Evolutionary conservation across 2,797 vertebrate genomes (phyloP), one percentile per base, ranked within the genome.

Genomic region (Brachymystax lenok): DNA sequence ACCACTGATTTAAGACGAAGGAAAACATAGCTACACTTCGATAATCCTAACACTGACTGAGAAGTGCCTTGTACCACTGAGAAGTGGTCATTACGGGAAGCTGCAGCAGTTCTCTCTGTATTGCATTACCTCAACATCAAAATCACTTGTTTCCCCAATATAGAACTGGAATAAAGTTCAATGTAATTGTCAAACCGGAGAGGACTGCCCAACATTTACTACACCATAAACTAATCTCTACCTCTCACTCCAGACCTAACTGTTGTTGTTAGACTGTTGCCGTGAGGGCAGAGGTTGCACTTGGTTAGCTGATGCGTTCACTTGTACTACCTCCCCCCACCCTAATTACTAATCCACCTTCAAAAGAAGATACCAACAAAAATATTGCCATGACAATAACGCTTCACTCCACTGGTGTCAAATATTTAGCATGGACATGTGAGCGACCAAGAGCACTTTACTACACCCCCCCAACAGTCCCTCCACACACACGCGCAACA

Each of bases 261-360:
- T 19, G 52, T 54, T 67, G 84, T 85, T 83, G 85, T 81, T 76
- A 79, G 77, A 50, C 80, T 79, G 84, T 84, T 87, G 81, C 82
- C 77, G 85, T 77, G 67, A 86, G 86, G 82, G 77, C 27, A 77
- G 80, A 80, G 79, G 80, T 84, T 84, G 82, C 80, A 82, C 85
- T 88, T 77, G 82, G 83, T 85, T 88, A 86, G 83, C 86, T 77
- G 76, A 85, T 80, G 80, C 81, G 76, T 84, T 85, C 83, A 85
- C 83, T 80, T 84, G 80, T 77, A 71, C 66, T 74, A 74, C 87
- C 79, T 73, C 64, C 74, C 76, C 75, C 77, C 75, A 77, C 19
- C 52, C 70, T 54, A 16, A 72, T 87, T 89, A 86, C 82, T 81
- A 75, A 40, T 77, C 74, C 59, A 79, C 68, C 78, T 76, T 74